A percentile compares a stretch with the other conserved stretches of the same genome.
phyloP scores from a whole-genome alignment of 2,797 vertebrate species.

The Steatocranus sp. region DNA sequence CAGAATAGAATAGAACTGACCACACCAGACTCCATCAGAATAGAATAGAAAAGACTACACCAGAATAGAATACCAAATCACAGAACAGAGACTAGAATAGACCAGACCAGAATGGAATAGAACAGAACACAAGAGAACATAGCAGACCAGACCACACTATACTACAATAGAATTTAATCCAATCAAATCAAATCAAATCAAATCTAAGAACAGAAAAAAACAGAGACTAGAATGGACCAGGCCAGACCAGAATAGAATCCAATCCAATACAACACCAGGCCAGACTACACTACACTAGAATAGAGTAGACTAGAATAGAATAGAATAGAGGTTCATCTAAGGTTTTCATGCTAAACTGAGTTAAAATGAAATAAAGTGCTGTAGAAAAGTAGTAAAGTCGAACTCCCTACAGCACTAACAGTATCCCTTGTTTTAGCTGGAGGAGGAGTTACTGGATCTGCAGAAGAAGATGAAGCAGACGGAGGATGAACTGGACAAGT shows the following conservation, averaged over 20 bases:
- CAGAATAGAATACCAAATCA: neutral
- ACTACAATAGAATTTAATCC: neutral
- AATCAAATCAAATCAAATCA: rapidly evolving
- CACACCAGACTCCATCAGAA: neutral
- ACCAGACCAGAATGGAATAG: neutral
- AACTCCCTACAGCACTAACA: neutral
- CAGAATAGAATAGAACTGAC: neutral
- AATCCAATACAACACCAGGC: neutral
- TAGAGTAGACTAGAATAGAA: neutral
- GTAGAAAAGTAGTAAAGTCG: neutral
- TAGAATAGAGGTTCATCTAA: neutral
- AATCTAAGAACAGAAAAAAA: neutral
- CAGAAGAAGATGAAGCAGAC: conserved; percentile 93
- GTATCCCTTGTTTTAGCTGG: conserved; percentile 69
- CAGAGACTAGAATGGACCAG: neutral
- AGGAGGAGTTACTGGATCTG: conserved; percentile 86
- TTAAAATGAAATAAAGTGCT: neutral
- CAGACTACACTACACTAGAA: rapidly evolving
- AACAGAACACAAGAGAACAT: neutral
- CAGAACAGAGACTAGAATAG: neutral
- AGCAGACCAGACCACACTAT: neutral
- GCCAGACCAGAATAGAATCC: neutral
- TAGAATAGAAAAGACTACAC: neutral
- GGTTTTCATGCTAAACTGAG: neutral
- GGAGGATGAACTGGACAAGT: conserved; percentile 91